Conservation (phyloP, 2,888 invertebrate genomes). For the Tipula lateralis region DNA sequence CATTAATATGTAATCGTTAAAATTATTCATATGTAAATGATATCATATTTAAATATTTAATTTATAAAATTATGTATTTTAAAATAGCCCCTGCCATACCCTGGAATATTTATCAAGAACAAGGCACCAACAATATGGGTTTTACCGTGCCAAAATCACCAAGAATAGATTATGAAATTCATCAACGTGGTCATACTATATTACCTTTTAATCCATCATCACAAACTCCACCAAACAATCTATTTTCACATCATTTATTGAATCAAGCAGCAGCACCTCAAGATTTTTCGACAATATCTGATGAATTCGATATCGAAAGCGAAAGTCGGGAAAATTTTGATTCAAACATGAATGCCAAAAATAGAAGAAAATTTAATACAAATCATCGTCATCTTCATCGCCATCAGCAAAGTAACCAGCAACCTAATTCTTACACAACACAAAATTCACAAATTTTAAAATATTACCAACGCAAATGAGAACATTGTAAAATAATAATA, state of each 20-base stretch:
- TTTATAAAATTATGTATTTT: neutral
- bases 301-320: neutral
- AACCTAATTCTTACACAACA: constrained; percentile 7
- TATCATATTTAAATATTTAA: neutral
- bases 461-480: neutral
- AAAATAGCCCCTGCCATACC: neutral
- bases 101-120: constrained; percentile 25
- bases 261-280: neutral
- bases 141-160: constrained; percentile 4
- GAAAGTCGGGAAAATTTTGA: neutral
- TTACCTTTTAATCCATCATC: neutral
- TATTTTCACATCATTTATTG: neutral
- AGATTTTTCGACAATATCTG: neutral
- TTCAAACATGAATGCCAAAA: neutral
- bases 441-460: neutral
- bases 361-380: neutral
- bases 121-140: neutral
- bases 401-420: neutral
- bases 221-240: neutral
- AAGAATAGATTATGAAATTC: constrained; percentile 20
- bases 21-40: neutral
- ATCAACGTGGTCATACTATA: neutral
- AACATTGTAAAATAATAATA: neutral
- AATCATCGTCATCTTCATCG: neutral
- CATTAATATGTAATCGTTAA: neutral